Conservation (phyloP, 1,140 invertebrate genomes). For the Trissolcus basalis region DNA sequence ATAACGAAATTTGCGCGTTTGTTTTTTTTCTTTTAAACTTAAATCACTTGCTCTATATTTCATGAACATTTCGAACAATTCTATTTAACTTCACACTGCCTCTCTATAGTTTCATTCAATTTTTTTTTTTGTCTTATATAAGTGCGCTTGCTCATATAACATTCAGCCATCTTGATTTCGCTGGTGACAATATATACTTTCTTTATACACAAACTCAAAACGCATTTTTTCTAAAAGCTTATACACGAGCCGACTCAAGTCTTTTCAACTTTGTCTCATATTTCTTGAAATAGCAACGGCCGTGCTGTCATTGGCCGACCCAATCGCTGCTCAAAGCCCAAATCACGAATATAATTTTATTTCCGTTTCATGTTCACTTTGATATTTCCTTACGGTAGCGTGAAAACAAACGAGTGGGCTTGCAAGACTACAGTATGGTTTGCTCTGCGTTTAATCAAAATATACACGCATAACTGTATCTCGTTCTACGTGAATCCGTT, state of each 20-base stretch:
- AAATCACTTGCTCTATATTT: too few species aligned
- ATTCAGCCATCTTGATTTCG: slow-evolving; percentile 41
- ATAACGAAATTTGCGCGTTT: too few species aligned
- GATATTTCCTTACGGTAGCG: slow-evolving; percentile 5
- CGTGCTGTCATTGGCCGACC: slow-evolving; percentile 19
- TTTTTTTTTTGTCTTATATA: slow-evolving; percentile 36
- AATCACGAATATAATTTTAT: not conserved
- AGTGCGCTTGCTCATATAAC: slow-evolving; percentile 30
- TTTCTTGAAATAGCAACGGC: slow-evolving; percentile 32
- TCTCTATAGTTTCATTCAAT: slow-evolving; percentile 38
- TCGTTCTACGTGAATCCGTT: slow-evolving; percentile 56
- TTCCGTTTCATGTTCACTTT: not conserved
- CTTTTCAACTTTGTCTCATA: slow-evolving; percentile 44
- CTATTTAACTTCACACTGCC: slow-evolving; percentile 23
- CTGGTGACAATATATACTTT: slow-evolving; percentile 40
- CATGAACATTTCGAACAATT: slow-evolving; percentile 5
- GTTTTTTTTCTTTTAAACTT: too few species aligned
- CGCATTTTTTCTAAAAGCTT: slow-evolving; percentile 47
- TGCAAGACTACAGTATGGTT: slow-evolving; percentile 19
- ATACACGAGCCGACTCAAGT: slow-evolving; percentile 45
- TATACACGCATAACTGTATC: slow-evolving; percentile 57
- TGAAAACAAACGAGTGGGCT: slow-evolving; percentile 7
- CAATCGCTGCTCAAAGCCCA: not conserved
- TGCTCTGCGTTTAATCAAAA: slow-evolving; percentile 52
- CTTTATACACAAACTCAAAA: slow-evolving; percentile 49